Percentiles rank a stretch among this genome's conserved stretches.
These are phyloP conservation scores for Antheraea yamamai DNA, from an alignment of 2,888 invertebrate genomes.

Conservation along the genomic window DNA sequence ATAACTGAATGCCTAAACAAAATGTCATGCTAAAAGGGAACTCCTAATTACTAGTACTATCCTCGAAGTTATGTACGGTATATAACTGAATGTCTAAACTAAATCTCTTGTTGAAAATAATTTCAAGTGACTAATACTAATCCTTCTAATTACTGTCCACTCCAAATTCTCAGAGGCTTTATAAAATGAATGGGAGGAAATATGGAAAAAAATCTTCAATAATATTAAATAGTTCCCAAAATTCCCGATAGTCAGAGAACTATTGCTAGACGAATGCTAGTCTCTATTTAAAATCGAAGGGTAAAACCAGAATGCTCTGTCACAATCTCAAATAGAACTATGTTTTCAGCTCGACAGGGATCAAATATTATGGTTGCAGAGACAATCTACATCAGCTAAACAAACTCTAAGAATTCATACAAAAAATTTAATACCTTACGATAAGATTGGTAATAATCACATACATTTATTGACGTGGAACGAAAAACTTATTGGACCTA, in stretches of 20 bases:
- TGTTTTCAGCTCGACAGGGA: not conserved
- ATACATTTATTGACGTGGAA: conserved; percentile 23
- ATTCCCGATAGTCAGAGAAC: no score
- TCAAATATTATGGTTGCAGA: conserved; percentile 9
- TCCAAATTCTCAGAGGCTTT: not conserved
- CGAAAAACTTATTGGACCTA: conserved; percentile 24
- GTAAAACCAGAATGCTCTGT: not conserved
- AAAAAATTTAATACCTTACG: conserved; percentile 19
- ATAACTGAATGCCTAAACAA: no score
- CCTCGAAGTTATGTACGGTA: no score
- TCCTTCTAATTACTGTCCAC: no score
- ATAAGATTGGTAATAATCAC: conserved; percentile 19
- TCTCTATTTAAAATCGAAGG: not conserved
- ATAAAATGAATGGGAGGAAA: not conserved
- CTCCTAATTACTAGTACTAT: no score
- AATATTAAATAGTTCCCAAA: not conserved
- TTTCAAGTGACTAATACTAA: no score
- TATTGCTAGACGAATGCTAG: no score
- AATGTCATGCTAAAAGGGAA: no score
- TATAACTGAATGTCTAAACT: no score
- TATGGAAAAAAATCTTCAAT: not conserved
- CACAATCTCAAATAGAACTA: not conserved
- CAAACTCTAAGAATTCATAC: conserved; percentile 25
- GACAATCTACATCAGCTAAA: conserved; percentile 12
- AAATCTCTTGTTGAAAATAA: no score